Percentiles rank a stretch among this genome's conserved stretches.
Conservation (phyloP, 2,888 invertebrate genomes). For the Drosophila dives region DNA sequence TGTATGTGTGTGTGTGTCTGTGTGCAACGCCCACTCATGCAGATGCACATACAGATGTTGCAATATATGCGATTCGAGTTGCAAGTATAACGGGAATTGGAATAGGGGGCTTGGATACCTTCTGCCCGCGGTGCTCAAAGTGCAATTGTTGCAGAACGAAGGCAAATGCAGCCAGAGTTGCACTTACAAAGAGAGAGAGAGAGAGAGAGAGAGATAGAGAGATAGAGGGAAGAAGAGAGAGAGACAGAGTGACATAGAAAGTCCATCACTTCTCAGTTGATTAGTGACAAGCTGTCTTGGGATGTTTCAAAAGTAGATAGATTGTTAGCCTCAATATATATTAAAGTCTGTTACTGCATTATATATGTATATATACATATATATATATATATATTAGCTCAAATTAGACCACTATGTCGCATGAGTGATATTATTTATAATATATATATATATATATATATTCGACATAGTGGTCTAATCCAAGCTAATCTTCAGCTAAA, state of each 20-base stretch:
- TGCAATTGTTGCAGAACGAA: constrained; percentile 9
- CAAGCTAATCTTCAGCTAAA: background rate
- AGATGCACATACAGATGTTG: constrained; percentile 13
- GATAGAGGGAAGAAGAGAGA: background rate
- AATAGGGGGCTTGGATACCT: background rate
- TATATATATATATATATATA: background rate
- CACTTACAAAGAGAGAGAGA: background rate
- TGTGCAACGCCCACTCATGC: constrained; percentile 18
- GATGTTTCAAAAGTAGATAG: background rate
- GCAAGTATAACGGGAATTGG: background rate
- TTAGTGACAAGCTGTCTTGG: background rate
- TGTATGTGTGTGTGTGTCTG: background rate
- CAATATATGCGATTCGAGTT: constrained; percentile 10
- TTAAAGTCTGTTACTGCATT: background rate
- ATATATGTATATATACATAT: too few species aligned
- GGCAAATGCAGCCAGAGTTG: background rate
- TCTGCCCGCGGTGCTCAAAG: constrained; percentile 29
- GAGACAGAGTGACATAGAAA: background rate
- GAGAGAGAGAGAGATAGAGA: background rate
- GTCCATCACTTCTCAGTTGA: background rate
- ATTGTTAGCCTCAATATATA: background rate
- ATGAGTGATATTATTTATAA: too few species aligned
- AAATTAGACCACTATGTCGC: too few species aligned
- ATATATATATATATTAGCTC: background rate
- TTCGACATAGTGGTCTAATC: background rate